Evolutionary conservation across 1,140 invertebrate species (phyloP), one percentile per base, ranked within the genome.

Genomic region (Cecropterus lyciades): DNA sequence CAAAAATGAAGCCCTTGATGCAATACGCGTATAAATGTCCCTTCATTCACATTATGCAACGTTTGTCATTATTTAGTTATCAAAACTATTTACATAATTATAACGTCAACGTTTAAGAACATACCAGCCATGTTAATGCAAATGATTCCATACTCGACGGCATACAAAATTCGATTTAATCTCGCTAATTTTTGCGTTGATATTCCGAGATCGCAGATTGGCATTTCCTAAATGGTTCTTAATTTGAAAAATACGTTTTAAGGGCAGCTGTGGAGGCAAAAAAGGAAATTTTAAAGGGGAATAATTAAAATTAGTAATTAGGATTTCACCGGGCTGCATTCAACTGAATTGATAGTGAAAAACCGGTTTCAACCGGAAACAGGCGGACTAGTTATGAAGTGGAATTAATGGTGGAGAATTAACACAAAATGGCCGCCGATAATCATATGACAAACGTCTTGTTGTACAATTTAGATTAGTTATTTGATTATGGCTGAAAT

Each of bases 301-400:
- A 68, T 57, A 71, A 65, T 74, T 65, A 73, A 75, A 75, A 76
- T 78, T 77, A 67, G 69, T 69, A 72, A 74, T 78, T 70, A 75
- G 75, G 75, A 77, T 82, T 77, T 78, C 69, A 73, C 67, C 68
- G n/a, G 56, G 63, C 70, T 52, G 66, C 55, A 55, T 67, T 60
- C 67, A 62, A 66, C 67, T 49, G 45, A 65, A 72, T 72, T 78
- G 68, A 71, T 76, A 56, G 53, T 57, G 30, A 20, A 30, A 20
- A 74, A 79, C 71, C 56, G 67, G 66, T 55, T 69, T 11, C 5
- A 67, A 75, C 67, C 72, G 74, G 77, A 79, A 74, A 70, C 62
- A 45, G 53, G 59, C 62, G 55, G 27, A 52, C 52, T 62, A 49
- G 60, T 63, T 73, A 63, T 69, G 52, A 59, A 52, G 33, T 69